These are phyloP conservation scores for Agrypnus murinus DNA, from an alignment of 2,888 invertebrate species.

Conservation along the genomic window DNA sequence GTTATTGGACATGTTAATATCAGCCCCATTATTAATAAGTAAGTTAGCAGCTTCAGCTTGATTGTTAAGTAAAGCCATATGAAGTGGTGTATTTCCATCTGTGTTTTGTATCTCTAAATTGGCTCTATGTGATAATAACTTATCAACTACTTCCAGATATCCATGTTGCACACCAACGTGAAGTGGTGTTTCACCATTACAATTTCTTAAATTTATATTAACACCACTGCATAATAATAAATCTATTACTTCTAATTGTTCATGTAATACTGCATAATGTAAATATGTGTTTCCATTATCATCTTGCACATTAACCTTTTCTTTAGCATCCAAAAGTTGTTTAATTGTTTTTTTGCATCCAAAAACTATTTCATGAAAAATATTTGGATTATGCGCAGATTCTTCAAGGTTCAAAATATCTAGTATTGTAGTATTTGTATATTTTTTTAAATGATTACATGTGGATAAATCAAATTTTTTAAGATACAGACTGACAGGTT, in stretches of 20 bases:
- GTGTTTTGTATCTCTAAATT: background rate
- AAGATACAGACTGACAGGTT: background rate
- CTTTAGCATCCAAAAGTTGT: background rate
- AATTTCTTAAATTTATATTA: background rate
- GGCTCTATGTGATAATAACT: background rate
- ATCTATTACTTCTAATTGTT: background rate
- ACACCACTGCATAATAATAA: constrained; percentile 6
- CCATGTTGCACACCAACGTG: background rate
- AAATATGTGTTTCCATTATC: constrained; percentile 8
- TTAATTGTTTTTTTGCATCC: constrained; percentile 13
- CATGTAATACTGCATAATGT: constrained; percentile 24
- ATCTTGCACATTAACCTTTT: constrained; percentile 6
- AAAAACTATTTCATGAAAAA: constrained; percentile 14
- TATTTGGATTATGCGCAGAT: background rate
- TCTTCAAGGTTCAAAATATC: background rate
- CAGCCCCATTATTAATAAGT: constrained; percentile 2
- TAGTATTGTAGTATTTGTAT: background rate
- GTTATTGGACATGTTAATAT: background rate
- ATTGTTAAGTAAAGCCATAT: background rate
- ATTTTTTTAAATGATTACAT: background rate
- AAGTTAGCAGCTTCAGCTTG: background rate
- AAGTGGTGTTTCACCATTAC: constrained; percentile 1
- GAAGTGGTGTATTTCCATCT: constrained; percentile 8
- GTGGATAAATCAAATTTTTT: background rate
- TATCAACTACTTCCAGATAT: background rate